Conservation (phyloP, 2,888 invertebrate genomes). For the Diploptera punctata region DNA sequence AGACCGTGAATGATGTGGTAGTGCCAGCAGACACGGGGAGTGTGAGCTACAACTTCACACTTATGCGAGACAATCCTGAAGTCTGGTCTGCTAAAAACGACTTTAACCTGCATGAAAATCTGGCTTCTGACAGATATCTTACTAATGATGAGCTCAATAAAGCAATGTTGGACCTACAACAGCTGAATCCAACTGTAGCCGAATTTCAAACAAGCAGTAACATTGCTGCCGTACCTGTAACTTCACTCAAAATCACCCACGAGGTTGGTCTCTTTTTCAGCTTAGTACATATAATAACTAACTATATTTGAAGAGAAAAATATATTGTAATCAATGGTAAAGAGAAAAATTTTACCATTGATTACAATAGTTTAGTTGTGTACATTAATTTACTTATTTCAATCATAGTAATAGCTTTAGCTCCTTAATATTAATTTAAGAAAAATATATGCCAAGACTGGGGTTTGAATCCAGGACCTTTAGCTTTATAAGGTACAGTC, state of each 20-base stretch:
- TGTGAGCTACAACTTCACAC: constrained; percentile 74
- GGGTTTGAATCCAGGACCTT: too few relatives aligned
- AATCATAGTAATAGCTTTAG: too few relatives aligned
- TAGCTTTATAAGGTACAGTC: too few relatives aligned
- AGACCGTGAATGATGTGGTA: constrained; percentile 68
- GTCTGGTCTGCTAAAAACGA: constrained; percentile 87
- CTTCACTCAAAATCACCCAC: constrained; percentile 74
- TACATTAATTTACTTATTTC: too few relatives aligned
- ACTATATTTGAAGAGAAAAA: too few relatives aligned
- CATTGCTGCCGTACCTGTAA: constrained; percentile 68
- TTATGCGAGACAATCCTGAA: constrained; percentile 80
- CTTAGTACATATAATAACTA: too few relatives aligned
- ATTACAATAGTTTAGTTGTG: too few relatives aligned
- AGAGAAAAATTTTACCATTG: too few relatives aligned
- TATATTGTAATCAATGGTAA: too few relatives aligned
- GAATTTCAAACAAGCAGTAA: constrained; percentile 75
- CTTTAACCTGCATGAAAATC: constrained; percentile 70
- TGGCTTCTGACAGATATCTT: constrained; percentile 64
- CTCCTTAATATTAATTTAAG: too few relatives aligned
- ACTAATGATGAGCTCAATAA: constrained; percentile 68
- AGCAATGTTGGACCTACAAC: constrained; percentile 72
- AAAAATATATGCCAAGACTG: too few relatives aligned
- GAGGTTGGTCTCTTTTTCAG: constrained; percentile 60
- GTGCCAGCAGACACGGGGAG: constrained; percentile 59
- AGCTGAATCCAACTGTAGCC: constrained; percentile 68